These are phyloP conservation scores for Dunckerocampus dactyliophorus DNA, from an alignment of 2,113 vertebrate genomes.

Conservation along the genomic window DNA sequence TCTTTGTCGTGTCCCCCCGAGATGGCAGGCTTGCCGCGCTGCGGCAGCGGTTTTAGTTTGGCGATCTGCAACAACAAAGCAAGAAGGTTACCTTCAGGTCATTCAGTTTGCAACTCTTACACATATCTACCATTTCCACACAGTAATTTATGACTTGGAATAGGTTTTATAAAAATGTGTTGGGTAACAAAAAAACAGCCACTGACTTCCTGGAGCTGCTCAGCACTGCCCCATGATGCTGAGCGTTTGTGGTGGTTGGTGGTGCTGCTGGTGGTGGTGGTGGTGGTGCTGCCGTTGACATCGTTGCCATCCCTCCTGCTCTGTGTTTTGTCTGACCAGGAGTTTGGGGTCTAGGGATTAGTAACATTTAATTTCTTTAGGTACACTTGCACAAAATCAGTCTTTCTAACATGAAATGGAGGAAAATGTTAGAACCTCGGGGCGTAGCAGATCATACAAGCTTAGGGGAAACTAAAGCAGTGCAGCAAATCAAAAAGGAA, in stretches of 20 bases:
- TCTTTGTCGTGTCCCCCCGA: slow-evolving; percentile 76
- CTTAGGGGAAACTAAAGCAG: slow-evolving; percentile 56
- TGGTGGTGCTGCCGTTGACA: slow-evolving; percentile 36
- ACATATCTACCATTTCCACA: background rate
- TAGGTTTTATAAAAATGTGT: background rate
- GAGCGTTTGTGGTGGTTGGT: slow-evolving; percentile 78
- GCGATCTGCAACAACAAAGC: slow-evolving; percentile 67
- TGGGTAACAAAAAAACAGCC: background rate
- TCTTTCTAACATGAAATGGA: too few species aligned
- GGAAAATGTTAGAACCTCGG: too few species aligned
- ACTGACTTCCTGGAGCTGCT: slow-evolving; percentile 80
- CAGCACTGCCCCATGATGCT: slow-evolving; percentile 82
- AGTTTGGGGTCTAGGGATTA: slow-evolving; percentile 78
- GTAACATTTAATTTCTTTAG: background rate
- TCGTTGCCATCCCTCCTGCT: slow-evolving; percentile 51
- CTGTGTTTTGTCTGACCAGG: slow-evolving; percentile 73
- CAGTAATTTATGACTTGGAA: background rate
- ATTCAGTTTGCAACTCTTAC: background rate
- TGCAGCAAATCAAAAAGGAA: slow-evolving; percentile 31
- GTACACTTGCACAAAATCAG: background rate
- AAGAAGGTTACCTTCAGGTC: slow-evolving; percentile 26
- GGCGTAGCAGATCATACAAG: slow-evolving; percentile 6
- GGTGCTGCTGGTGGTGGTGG: slow-evolving; percentile 48
- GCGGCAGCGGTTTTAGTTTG: slow-evolving; percentile 85
- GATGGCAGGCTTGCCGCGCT: slow-evolving; percentile 65